phyloP scores from a whole-genome alignment of 2,888 invertebrate genomes.

The Pyrrhosoma nymphula region DNA sequence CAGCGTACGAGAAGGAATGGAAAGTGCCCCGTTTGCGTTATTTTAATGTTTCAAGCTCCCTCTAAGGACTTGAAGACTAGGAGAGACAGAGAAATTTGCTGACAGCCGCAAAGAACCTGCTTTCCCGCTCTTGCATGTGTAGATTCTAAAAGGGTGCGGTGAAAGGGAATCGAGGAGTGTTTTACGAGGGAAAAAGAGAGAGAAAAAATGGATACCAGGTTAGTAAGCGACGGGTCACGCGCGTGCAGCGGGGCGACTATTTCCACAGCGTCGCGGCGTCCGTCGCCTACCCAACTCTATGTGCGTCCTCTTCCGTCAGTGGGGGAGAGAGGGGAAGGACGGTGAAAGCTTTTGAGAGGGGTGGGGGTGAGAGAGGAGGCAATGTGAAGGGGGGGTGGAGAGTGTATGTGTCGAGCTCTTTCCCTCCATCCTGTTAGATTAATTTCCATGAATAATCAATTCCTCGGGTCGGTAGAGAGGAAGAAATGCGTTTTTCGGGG shows the following conservation, averaged over 20 bases:
- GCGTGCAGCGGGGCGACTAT: neutral
- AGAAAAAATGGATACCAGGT: neutral
- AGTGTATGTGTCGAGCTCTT: neutral
- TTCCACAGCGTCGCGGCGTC: neutral
- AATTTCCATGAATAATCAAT: slow-evolving; percentile 36
- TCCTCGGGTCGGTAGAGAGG: neutral
- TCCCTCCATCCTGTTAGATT: neutral
- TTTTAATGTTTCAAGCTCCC: no score
- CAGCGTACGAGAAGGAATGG: no score
- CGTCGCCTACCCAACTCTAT: neutral
- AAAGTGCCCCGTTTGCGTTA: no score
- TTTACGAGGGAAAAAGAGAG: neutral
- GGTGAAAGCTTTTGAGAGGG: neutral
- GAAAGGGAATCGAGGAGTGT: neutral
- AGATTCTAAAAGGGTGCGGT: neutral
- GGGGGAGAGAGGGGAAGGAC: neutral
- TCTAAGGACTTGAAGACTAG: no score
- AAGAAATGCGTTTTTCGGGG: neutral
- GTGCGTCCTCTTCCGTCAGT: neutral
- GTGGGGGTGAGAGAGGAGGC: neutral
- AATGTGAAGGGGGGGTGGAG: neutral
- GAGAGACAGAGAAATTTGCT: no score
- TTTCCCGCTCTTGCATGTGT: no score
- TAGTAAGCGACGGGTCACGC: neutral
- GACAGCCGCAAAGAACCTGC: no score